These are phyloP conservation scores for Gymnocypris eckloni DNA, from an alignment of 2,797 vertebrate species.

Conservation along the genomic window DNA sequence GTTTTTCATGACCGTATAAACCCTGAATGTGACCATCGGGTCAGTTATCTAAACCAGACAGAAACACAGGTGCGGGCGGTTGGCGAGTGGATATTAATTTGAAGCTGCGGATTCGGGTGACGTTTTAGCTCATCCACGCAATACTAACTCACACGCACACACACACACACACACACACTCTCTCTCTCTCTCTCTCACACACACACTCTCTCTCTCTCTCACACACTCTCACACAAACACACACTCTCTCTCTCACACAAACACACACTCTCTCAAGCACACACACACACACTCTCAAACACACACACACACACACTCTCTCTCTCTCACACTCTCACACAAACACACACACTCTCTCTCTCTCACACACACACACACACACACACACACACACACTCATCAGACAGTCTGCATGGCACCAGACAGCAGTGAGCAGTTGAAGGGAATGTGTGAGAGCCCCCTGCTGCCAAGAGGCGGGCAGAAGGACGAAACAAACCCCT, in stretches of 20 bases:
- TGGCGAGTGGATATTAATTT: no score
- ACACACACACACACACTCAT: slow-evolving; percentile 15
- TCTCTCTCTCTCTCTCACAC: background rate
- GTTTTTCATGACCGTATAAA: no score
- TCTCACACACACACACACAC: slow-evolving; percentile 38
- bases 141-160: no score
- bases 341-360: slow-evolving; percentile 10
- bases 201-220: background rate
- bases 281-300: slow-evolving; percentile 21
- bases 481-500: slow-evolving; percentile 81
- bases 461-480: slow-evolving; percentile 80
- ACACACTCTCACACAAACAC: no score
- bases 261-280: background rate
- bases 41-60: no score
- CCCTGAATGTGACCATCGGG: no score
- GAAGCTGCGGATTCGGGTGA: no score
- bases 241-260: no score
- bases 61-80: no score
- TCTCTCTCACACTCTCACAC: slow-evolving; percentile 35
- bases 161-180: no score
- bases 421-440: slow-evolving; percentile 76
- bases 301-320: slow-evolving; percentile 36
- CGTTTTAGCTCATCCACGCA: no score
- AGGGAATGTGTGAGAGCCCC: slow-evolving; percentile 82
- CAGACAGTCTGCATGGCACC: slow-evolving; percentile 84